A percentile compares a stretch with the other conserved stretches of the same genome.
Conservation (phyloP, 2,113 vertebrate genomes). For the Motacilla tschutschensis region DNA sequence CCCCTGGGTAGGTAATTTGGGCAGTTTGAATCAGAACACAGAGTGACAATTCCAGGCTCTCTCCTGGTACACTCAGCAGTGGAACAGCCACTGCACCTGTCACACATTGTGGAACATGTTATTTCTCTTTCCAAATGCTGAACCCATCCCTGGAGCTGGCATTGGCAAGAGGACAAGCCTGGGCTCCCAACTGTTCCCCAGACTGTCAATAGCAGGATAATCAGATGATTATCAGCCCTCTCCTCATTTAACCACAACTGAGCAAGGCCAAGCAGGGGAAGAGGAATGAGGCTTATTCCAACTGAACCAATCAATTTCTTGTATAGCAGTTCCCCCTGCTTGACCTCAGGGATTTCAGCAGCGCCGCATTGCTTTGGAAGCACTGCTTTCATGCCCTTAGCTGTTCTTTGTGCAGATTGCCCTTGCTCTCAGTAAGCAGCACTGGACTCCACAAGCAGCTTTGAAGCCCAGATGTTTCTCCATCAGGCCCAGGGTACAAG, state of each 20-base stretch:
- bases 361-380: not conserved
- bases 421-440: not conserved
- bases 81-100: not conserved
- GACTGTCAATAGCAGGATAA: not conserved
- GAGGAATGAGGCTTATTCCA: conserved; percentile 10
- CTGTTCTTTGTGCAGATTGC: not conserved
- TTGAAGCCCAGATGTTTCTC: not conserved
- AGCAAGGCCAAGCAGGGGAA: conserved; percentile 30
- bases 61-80: not conserved
- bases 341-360: conserved; percentile 44
- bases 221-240: conserved; percentile 1
- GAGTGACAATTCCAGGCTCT: not conserved
- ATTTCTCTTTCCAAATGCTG: not conserved
- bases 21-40: not conserved
- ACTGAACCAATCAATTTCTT: conserved; percentile 12
- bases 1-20: not conserved
- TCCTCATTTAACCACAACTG: conserved; percentile 35
- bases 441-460: not conserved
- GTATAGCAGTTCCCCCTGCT: not conserved
- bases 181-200: not conserved
- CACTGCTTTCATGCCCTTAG: not conserved
- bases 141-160: not conserved
- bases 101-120: not conserved
- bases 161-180: not conserved
- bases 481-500: not conserved